Conservation (phyloP, 2,113 vertebrate genomes). For the Callipepla squamata region DNA sequence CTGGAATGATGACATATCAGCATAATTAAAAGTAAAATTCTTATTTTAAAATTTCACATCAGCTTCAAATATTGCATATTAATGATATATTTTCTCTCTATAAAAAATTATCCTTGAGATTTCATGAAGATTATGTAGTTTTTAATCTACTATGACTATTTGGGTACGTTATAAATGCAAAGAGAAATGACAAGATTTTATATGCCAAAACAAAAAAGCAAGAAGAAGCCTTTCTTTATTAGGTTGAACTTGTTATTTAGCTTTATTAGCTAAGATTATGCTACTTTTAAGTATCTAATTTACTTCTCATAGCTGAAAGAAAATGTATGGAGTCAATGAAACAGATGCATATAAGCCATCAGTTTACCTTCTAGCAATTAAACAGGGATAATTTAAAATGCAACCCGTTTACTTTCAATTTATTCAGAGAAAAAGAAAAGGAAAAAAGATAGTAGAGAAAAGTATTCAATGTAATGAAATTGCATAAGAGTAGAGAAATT, state of each 20-base stretch:
- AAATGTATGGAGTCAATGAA: neutral
- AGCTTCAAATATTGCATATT: neutral
- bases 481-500: neutral
- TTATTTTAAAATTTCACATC: neutral
- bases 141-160: neutral
- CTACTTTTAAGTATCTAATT: neutral
- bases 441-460: neutral
- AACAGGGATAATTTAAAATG: neutral
- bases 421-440: neutral
- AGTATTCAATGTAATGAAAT: neutral
- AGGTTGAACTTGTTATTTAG: neutral
- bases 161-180: neutral
- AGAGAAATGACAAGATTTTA: neutral
- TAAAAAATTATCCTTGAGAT: neutral
- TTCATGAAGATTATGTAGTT: neutral
- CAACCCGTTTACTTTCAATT: neutral
- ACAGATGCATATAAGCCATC: neutral
- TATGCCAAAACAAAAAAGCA: neutral
- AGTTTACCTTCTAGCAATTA: neutral
- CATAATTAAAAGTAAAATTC: accelerated
- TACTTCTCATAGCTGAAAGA: neutral
- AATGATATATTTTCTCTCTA: neutral
- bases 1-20: neutral
- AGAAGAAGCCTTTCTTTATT: neutral
- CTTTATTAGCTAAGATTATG: neutral